Evolutionary conservation across 2,797 vertebrate genomes (phyloP).

Genomic region (Sylvia borin): DNA sequence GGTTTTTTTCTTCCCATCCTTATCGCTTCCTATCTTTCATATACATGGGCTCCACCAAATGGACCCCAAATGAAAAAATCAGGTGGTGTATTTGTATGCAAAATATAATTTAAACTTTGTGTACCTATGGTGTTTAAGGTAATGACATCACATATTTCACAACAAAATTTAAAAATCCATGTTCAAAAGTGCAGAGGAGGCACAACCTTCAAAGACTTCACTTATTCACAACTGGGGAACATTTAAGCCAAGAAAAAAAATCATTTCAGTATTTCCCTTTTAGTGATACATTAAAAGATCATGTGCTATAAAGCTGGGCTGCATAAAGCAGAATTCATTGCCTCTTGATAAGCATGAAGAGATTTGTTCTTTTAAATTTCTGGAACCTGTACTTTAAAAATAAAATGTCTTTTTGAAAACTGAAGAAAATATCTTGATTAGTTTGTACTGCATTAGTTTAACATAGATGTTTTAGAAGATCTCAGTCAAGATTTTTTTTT

Average conservation of each 20-base stretch:
- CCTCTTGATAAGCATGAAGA: not conserved
- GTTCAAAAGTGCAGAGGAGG: not conserved
- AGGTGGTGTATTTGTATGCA: not conserved
- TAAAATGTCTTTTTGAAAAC: not conserved
- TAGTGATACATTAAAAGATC: not conserved
- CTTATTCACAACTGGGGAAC: not conserved
- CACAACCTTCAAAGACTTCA: not conserved
- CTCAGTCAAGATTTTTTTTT: not conserved
- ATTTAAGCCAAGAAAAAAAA: not conserved
- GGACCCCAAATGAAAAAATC: not conserved
- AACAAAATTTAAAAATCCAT: not conserved
- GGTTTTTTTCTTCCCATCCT: not conserved
- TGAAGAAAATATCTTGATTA: not conserved
- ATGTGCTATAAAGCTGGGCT: not conserved
- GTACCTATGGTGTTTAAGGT: not conserved
- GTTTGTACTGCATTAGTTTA: not conserved
- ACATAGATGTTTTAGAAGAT: not conserved
- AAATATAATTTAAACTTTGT: constrained; percentile 7
- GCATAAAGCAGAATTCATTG: not conserved
- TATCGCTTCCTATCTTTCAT: not conserved
- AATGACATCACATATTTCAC: not conserved
- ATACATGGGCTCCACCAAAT: not conserved
- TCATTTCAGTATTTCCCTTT: not conserved
- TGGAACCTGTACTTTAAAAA: not conserved
- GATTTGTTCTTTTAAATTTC: not conserved